Conservation (phyloP, 2,888 invertebrate genomes). For the Diadegma fenestrale region DNA sequence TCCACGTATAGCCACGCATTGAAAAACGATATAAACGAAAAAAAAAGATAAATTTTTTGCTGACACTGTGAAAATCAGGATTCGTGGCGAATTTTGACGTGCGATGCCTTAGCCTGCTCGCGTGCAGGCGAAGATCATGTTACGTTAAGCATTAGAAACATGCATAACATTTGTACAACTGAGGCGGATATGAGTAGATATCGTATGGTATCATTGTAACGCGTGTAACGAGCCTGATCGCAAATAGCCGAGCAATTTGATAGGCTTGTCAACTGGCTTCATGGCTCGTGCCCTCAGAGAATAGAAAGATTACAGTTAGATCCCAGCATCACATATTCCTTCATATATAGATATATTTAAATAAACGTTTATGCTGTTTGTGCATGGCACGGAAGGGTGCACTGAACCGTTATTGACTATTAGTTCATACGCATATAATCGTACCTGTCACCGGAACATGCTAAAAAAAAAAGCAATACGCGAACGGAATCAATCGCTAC, state of each 20-base stretch:
- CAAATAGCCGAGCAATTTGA: slow-evolving; percentile 80
- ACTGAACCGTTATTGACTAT: slow-evolving; percentile 58
- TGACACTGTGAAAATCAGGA: not conserved
- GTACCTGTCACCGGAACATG: not conserved
- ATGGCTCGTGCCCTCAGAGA: slow-evolving; percentile 77
- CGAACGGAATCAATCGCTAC: not conserved
- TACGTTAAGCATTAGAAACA: slow-evolving; percentile 42
- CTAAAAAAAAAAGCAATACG: not conserved
- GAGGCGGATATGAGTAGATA: slow-evolving; percentile 77
- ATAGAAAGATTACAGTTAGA: slow-evolving; percentile 77
- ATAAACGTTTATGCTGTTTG: not conserved
- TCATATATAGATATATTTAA: not conserved
- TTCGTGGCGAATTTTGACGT: not conserved
- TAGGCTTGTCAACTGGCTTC: slow-evolving; percentile 80
- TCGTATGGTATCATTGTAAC: slow-evolving; percentile 75
- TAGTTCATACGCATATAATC: slow-evolving; percentile 9
- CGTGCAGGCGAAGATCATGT: not conserved
- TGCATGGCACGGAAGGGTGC: slow-evolving; percentile 23
- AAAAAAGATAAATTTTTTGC: too few species aligned
- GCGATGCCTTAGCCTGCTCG: not conserved
- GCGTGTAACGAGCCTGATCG: slow-evolving; percentile 79
- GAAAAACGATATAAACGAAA: not conserved
- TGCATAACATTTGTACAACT: slow-evolving; percentile 57
- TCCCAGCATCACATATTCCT: slow-evolving; percentile 40
- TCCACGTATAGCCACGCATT: too few species aligned